Conservation (phyloP, 2,113 vertebrate species). For the Dipodomys spectabilis region DNA sequence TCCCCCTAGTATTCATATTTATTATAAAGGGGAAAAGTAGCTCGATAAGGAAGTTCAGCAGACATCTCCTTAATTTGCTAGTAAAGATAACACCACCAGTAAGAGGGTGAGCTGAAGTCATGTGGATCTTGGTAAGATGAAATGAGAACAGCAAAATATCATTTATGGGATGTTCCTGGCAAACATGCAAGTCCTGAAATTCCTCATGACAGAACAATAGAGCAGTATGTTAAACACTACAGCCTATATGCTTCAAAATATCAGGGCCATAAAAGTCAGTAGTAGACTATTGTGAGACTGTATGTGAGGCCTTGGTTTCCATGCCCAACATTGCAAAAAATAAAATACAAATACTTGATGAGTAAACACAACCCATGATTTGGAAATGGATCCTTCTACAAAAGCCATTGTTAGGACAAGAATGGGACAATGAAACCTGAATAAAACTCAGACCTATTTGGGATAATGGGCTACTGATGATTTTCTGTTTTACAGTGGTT, state of each 20-base stretch:
- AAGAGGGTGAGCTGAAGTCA: not conserved
- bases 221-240: not conserved
- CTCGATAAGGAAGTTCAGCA: not conserved
- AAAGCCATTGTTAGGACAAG: not conserved
- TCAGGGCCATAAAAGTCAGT: not conserved
- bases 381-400: not conserved
- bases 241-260: not conserved
- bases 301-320: not conserved
- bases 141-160: not conserved
- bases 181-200: not conserved
- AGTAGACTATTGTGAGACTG: not conserved
- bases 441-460: not conserved
- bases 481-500: not conserved
- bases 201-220: not conserved
- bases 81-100: not conserved
- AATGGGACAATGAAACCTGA: not conserved
- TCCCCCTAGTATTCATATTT: not conserved
- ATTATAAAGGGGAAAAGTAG: not conserved
- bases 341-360: not conserved
- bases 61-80: not conserved
- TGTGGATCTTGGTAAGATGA: too few species aligned
- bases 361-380: not conserved
- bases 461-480: not conserved
- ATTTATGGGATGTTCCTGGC: not conserved
- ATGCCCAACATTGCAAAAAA: not conserved